Evolutionary conservation across 2,888 invertebrate species (phyloP), one percentile per base, ranked within the genome.

Genomic region (Tiphia femorata): DNA sequence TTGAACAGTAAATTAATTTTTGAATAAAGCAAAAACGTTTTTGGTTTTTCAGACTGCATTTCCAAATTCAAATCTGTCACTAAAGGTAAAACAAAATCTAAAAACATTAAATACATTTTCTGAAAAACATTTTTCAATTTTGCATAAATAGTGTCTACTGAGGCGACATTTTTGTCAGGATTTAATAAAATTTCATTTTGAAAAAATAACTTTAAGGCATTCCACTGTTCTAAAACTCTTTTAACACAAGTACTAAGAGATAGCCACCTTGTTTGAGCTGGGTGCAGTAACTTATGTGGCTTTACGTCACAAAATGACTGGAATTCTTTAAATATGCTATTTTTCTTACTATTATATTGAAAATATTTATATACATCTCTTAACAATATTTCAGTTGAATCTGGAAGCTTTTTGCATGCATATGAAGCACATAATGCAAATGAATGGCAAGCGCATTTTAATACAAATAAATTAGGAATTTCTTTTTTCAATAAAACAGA

Each of bases 21-120:
- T 10, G 30, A 27, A 47, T 64, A 46, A 10, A 69, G 40, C 10
- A 59, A 17, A 43, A 62, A 53, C 17, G 67, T 51, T 48, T 64
- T 63, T 2, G 61, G 60, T 0, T 25, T 47, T 56, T 69, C 54
- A 4, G 59, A 19, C 43, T 67, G 62, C 27, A 69, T 64, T 49
- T 64, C 63, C 10, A 17, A 14, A 35, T 67, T 69, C n/a, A 62
- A 47, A 21, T 49, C 58, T 27, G 35, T 53, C 7, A 67, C 56
- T 7, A 61, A 46, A 10, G 63, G 66, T 14, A 67, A 43, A 4
- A 51, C 50, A 53, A 42, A 64, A 17, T 62, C 58, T 3, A 62
- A 30, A 54, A 67, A 67, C n/a, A 64, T 41, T 14, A 62, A 55
- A 41, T 63, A 63, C 35, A 64, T 17, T 49, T 59, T 47, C 14